phyloP scores from a whole-genome alignment of 2,113 vertebrate species.

The Tragelaphus scriptus region DNA sequence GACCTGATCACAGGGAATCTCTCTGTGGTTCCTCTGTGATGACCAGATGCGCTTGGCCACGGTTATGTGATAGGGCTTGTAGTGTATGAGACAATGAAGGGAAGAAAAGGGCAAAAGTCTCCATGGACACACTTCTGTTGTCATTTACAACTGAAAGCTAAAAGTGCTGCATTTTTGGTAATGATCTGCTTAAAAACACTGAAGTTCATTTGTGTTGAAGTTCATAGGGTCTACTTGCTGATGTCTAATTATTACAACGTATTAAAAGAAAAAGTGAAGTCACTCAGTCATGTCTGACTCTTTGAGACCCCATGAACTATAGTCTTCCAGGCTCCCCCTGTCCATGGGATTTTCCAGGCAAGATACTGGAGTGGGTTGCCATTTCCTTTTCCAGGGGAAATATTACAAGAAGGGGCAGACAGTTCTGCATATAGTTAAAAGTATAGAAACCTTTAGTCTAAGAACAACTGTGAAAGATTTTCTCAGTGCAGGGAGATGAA shows the following conservation, averaged over 20 bases:
- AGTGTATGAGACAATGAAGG: not conserved
- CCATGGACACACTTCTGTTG: not conserved
- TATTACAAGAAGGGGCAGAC: not conserved
- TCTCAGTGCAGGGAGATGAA: not conserved
- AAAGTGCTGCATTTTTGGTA: not conserved
- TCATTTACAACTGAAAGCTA: not conserved
- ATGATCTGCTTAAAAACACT: not conserved
- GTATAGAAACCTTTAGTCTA: not conserved
- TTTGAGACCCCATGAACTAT: rapidly evolving
- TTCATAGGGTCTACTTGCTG: not conserved
- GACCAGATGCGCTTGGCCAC: not conserved
- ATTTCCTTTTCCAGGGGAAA: not conserved
- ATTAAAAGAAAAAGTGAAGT: not conserved
- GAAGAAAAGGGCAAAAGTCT: not conserved
- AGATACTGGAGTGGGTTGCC: not conserved
- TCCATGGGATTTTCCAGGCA: not conserved
- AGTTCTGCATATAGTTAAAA: not conserved
- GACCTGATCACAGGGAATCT: not conserved
- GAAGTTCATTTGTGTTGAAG: not conserved
- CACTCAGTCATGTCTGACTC: not conserved
- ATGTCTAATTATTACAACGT: not conserved
- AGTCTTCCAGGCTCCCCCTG: not conserved
- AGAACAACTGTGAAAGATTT: not conserved
- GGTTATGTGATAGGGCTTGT: not conserved
- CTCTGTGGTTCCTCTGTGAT: not conserved